These are phyloP conservation scores for Drosophila kuntzei DNA, from an alignment of 2,888 invertebrate genomes.

Conservation along the genomic window DNA sequence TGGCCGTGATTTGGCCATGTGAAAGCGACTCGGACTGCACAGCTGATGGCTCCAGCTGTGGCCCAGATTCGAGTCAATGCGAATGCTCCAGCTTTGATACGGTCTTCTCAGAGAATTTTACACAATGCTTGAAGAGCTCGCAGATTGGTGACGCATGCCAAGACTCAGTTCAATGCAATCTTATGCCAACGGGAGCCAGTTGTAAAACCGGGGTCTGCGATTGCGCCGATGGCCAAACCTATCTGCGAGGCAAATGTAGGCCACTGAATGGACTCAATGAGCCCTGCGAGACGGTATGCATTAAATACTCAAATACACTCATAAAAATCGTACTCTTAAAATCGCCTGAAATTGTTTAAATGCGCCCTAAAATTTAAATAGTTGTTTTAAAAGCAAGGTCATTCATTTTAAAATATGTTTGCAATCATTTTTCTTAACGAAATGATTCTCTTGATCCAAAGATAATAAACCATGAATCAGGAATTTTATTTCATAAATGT, in stretches of 20 bases:
- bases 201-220: constrained; percentile 85
- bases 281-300: constrained; percentile 80
- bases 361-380: too few relatives aligned
- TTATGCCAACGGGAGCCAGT: constrained; percentile 85
- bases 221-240: constrained; percentile 84
- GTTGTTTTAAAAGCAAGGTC: too few relatives aligned
- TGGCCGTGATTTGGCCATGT: constrained; percentile 83
- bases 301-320: not conserved
- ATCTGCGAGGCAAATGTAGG: constrained; percentile 84
- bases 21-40: constrained; percentile 80
- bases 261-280: constrained; percentile 82
- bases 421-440: too few relatives aligned
- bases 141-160: constrained; percentile 84
- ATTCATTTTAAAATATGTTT: too few relatives aligned
- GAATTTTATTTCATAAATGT: too few relatives aligned
- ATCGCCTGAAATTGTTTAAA: too few relatives aligned
- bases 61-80: constrained; percentile 70
- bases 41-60: constrained; percentile 80
- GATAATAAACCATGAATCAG: too few relatives aligned
- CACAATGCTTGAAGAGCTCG: constrained; percentile 84
- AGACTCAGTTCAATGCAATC: constrained; percentile 85
- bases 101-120: constrained; percentile 82
- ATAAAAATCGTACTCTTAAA: not conserved
- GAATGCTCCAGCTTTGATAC: constrained; percentile 77
- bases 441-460: too few relatives aligned